Evolutionary conservation across 2,113 vertebrate species (phyloP), one percentile per base, ranked within the genome.

Genomic region (Octodon degus): DNA sequence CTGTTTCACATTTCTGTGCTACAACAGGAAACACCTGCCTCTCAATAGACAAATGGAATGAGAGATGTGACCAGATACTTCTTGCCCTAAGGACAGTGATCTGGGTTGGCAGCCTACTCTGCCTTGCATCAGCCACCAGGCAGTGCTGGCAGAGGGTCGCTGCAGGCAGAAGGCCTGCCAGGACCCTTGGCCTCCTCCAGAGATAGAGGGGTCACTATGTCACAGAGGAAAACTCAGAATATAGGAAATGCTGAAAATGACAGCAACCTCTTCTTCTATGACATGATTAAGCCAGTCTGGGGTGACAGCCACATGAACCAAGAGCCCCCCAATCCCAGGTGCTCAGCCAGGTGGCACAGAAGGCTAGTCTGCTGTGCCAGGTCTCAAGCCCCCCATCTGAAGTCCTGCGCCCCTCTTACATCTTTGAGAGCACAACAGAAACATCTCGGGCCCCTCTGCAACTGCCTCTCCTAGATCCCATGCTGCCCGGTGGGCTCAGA

Each of bases 271-370:
- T n/a, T 17, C 3, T 24, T 53, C 2, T 7, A 40, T 37, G 25
- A 86, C 22, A 10, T 37, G 22, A 22, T 13, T 2, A 14, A 74
- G 80, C 2, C 19, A 5, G 37, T 72, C 30, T 9, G 1, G 0
- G 0, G 13, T 2, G 70, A 67, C 5, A 8, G 43, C 30, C 24
- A 2, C 0, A 0, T 22, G 74, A 62, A 27, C 37, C 0, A 50
- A 37, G 43, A 22, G 1, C 32, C 8, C 20, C 7, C 4, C 3
- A 3, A 2, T 5, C 9, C 1, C 3, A 68, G 63, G 32, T 1
- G 1, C 27, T 32, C 0, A 14, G 37, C 47, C 14, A 37, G 32
- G 43, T 25, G 72, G 40, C 37, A 20, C 0, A 9, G 43, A 37
- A 77, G 68, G 67, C 43, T 24, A 22, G 10, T 22, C 17, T 16